A percentile compares a stretch with the other conserved stretches of the same genome.
These are phyloP conservation scores for Heterotis niloticus DNA, from an alignment of 2,113 vertebrate species.

Conservation along the genomic window DNA sequence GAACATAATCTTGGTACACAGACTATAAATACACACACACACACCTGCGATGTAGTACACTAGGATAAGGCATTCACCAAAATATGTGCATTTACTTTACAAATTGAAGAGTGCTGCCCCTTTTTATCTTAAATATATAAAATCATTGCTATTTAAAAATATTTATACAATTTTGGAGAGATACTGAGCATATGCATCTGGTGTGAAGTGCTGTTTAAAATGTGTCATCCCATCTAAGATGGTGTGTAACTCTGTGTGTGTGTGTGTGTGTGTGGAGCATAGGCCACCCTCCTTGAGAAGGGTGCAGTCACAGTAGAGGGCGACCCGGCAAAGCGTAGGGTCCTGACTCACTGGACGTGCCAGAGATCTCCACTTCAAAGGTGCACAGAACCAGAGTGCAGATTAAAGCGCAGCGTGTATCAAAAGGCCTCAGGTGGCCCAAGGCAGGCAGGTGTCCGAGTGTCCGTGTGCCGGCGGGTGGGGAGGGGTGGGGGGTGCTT, in stretches of 20 bases:
- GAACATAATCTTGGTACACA: no score
- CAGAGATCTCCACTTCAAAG: constrained; percentile 69
- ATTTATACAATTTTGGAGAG: background rate
- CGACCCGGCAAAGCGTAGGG: constrained; percentile 8
- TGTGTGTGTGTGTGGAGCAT: background rate
- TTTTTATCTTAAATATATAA: no score
- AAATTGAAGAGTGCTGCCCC: no score
- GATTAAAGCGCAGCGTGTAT: constrained; percentile 71
- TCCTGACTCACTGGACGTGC: constrained; percentile 28
- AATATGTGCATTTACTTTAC: no score
- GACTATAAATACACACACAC: no score
- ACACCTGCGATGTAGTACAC: no score
- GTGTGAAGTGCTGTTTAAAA: background rate
- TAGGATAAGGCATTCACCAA: no score
- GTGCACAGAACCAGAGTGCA: constrained; percentile 47
- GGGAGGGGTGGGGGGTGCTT: background rate
- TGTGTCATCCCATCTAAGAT: background rate
- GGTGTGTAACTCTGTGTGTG: background rate
- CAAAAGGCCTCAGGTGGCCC: constrained; percentile 61
- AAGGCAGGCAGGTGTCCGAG: constrained; percentile 52
- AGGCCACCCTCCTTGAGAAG: background rate
- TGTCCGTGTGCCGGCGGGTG: constrained; percentile 12
- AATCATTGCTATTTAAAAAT: background rate
- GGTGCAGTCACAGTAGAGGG: background rate
- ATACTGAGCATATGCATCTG: background rate